Conservation (phyloP, 2,113 vertebrate genomes). For the Heloderma charlesbogerti region DNA sequence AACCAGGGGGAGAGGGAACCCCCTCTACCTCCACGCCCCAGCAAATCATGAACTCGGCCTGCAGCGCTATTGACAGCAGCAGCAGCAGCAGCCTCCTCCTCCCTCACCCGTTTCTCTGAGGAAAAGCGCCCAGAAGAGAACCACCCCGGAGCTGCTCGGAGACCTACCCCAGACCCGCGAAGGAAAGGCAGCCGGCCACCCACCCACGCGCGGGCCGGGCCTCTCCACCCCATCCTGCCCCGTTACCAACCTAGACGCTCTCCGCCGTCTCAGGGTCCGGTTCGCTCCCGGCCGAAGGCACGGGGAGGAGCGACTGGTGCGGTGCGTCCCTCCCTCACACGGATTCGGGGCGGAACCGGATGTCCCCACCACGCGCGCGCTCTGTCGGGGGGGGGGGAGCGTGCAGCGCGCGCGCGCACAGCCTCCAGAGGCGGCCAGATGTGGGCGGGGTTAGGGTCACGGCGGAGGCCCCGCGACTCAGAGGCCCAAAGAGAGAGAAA, state of each 20-base stretch:
- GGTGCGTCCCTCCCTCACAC: constrained; percentile 7
- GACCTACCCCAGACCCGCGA: neutral
- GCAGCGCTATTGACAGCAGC: neutral
- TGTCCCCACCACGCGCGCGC: neutral
- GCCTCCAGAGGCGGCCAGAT: neutral
- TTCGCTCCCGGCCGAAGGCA: neutral
- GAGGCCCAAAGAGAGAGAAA: neutral
- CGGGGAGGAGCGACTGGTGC: neutral
- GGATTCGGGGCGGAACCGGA: constrained; percentile 31
- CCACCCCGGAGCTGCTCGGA: neutral
- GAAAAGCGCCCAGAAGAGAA: neutral
- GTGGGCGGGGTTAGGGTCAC: neutral
- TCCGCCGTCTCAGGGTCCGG: neutral
- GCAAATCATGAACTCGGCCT: neutral
- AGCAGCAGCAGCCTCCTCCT: neutral
- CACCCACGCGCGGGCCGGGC: neutral
- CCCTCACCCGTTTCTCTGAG: neutral
- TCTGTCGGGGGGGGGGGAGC: neutral
- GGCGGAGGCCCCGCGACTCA: no score
- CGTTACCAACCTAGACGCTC: constrained; percentile 19
- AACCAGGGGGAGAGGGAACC: no score
- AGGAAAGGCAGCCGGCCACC: neutral
- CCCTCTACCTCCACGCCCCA: neutral
- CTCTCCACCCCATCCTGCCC: neutral
- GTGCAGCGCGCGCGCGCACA: neutral